Percentiles rank a stretch among this genome's conserved stretches.
These are phyloP conservation scores for Polydrusus pterygomalis DNA, from an alignment of 2,888 invertebrate genomes.

Conservation along the genomic window DNA sequence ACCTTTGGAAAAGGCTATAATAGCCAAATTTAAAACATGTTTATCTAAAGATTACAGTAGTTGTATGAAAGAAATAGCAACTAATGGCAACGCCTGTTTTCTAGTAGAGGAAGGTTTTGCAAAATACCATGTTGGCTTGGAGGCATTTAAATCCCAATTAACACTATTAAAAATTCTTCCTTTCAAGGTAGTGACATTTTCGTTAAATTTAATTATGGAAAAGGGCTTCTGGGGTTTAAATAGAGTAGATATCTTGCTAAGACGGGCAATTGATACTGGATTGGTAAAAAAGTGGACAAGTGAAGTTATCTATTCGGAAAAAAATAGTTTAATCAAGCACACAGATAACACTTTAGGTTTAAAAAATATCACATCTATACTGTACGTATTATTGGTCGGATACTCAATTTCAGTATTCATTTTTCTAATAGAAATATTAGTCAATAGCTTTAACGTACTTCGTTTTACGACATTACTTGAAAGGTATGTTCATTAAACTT, in stretches of 20 bases:
- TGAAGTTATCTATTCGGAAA: neutral
- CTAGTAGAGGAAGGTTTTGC: constrained; percentile 64
- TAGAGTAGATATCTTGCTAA: constrained; percentile 61
- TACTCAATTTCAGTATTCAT: constrained; percentile 32
- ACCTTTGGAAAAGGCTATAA: constrained; percentile 26
- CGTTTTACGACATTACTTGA: neutral
- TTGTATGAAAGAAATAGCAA: constrained; percentile 60
- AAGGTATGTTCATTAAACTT: neutral
- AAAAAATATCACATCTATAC: constrained; percentile 48
- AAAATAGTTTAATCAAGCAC: constrained; percentile 27
- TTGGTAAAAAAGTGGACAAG: constrained; percentile 57
- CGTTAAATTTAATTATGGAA: constrained; percentile 66
- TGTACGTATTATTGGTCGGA: constrained; percentile 43
- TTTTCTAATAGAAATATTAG: constrained; percentile 48
- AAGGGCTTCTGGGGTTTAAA: constrained; percentile 66
- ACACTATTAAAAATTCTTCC: constrained; percentile 58
- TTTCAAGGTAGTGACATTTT: constrained; percentile 63
- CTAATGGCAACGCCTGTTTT: constrained; percentile 59
- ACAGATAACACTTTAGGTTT: constrained; percentile 42
- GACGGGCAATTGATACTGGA: constrained; percentile 62
- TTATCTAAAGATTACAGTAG: constrained; percentile 49
- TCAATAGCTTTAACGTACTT: neutral
- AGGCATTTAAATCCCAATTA: constrained; percentile 58
- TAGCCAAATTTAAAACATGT: constrained; percentile 55
- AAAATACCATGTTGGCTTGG: constrained; percentile 60